Evolutionary conservation across 53 echinoderm and acorn worm genomes (phyloP).

Genomic region (Henricia sp.): DNA sequence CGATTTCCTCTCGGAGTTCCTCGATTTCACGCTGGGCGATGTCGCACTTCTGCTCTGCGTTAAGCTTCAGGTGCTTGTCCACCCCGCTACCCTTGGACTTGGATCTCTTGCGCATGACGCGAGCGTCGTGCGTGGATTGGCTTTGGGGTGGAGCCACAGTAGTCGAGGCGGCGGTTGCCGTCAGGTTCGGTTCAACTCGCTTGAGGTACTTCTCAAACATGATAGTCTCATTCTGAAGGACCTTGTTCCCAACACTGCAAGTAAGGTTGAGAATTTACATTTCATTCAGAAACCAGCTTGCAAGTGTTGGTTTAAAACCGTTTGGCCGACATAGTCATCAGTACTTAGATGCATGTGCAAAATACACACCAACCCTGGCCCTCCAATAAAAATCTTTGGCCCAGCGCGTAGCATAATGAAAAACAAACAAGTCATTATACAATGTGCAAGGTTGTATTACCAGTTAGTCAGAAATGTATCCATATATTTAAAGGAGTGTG

Average conservation of each 20-base stretch:
- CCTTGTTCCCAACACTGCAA: constrained; percentile 81
- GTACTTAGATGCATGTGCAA: too few relatives aligned
- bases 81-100: constrained; percentile 94
- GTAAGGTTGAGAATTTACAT: neutral
- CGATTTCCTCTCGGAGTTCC: constrained; percentile 96
- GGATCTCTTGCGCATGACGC: constrained; percentile 92
- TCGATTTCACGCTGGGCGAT: constrained; percentile 99
- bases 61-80: constrained; percentile 92
- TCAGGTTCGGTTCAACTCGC: constrained; percentile 96
- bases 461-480: too few relatives aligned
- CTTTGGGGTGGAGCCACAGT: constrained; percentile 80
- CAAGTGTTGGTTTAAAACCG: neutral
- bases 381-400: too few relatives aligned
- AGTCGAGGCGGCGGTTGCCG: constrained; percentile 67
- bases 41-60: constrained; percentile 97
- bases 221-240: constrained; percentile 86
- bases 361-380: too few relatives aligned
- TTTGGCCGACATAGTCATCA: neutral
- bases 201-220: constrained; percentile 99
- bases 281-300: too few relatives aligned
- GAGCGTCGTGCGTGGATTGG: constrained; percentile 83
- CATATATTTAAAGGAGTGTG: too few relatives aligned
- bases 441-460: too few relatives aligned
- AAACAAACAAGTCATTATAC: too few relatives aligned
- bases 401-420: too few relatives aligned